These are phyloP conservation scores for Mycetomoellerius zeteki DNA, from an alignment of 1,140 invertebrate genomes.

Conservation along the genomic window DNA sequence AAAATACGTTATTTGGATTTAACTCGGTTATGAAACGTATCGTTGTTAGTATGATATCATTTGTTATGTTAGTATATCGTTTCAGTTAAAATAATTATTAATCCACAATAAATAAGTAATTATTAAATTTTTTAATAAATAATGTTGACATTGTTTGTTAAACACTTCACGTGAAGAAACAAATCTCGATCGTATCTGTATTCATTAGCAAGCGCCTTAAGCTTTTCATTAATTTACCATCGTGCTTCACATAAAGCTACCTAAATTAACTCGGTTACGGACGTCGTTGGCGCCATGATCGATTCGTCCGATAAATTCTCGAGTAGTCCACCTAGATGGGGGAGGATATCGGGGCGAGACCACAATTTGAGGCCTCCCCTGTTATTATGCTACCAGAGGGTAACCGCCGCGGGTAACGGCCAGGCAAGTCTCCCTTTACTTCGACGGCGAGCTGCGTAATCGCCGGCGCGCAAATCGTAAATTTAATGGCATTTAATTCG, in stretches of 20 bases:
- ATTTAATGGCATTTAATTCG: slow-evolving; percentile 84
- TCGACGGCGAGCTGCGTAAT: slow-evolving; percentile 73
- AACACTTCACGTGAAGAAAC: not conserved
- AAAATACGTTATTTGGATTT: no score
- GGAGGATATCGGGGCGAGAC: slow-evolving; percentile 68
- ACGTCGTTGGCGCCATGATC: slow-evolving; percentile 66
- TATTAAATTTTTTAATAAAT: not conserved
- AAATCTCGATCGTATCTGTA: not conserved
- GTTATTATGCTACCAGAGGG: slow-evolving; percentile 76
- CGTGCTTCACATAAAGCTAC: slow-evolving; percentile 16
- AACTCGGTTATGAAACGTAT: not conserved
- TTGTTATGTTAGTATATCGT: no score
- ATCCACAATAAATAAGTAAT: not conserved
- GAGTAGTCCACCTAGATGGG: slow-evolving; percentile 56
- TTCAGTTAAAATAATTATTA: not conserved
- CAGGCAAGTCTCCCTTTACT: slow-evolving; percentile 62
- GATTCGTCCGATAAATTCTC: slow-evolving; percentile 72
- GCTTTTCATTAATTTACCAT: not conserved
- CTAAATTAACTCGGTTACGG: slow-evolving; percentile 41
- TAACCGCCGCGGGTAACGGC: slow-evolving; percentile 67
- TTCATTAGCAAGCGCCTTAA: not conserved
- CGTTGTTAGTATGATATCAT: not conserved
- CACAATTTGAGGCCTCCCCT: slow-evolving; percentile 72
- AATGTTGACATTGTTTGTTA: not conserved
- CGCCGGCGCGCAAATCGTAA: slow-evolving; percentile 79